Evolutionary conservation across 2,797 vertebrate species (phyloP).

Genomic region (Phaenicophaeus curvirostris): DNA sequence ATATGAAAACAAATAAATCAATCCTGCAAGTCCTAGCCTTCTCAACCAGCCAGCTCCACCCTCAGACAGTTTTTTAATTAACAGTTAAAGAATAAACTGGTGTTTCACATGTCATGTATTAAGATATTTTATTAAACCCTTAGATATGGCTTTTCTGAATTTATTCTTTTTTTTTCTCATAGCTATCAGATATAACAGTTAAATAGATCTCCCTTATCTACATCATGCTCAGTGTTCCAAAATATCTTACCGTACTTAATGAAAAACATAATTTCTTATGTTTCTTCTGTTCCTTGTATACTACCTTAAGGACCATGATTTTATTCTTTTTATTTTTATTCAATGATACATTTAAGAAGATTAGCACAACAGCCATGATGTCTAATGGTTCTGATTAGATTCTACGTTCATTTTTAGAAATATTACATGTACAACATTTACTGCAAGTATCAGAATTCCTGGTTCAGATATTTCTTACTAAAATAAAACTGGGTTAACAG

Average conservation of each 20-base stretch:
- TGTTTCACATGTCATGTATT: not conserved
- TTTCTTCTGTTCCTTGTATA: not conserved
- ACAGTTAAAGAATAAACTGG: not conserved
- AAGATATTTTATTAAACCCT: not conserved
- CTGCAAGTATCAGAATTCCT: not conserved
- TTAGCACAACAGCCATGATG: not conserved
- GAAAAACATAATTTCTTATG: not conserved
- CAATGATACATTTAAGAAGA: not conserved
- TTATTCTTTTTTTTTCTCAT: fast-evolving
- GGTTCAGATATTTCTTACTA: slow-evolving; percentile 12
- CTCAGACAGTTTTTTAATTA: not conserved
- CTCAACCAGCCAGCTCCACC: not conserved
- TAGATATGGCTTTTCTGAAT: not conserved
- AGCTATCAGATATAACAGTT: not conserved
- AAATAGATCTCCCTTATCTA: not conserved
- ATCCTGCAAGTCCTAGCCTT: not conserved
- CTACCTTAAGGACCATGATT: not conserved
- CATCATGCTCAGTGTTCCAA: not conserved
- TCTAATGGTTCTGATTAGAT: not conserved
- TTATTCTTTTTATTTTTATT: not conserved
- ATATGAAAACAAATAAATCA: slow-evolving; percentile 2
- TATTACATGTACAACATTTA: not conserved
- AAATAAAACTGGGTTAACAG: slow-evolving; percentile 55
- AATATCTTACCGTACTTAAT: not conserved
- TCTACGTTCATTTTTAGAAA: not conserved